Evolutionary conservation across 1,140 invertebrate genomes (phyloP).

Genomic region (Wiebesia pumilae): DNA sequence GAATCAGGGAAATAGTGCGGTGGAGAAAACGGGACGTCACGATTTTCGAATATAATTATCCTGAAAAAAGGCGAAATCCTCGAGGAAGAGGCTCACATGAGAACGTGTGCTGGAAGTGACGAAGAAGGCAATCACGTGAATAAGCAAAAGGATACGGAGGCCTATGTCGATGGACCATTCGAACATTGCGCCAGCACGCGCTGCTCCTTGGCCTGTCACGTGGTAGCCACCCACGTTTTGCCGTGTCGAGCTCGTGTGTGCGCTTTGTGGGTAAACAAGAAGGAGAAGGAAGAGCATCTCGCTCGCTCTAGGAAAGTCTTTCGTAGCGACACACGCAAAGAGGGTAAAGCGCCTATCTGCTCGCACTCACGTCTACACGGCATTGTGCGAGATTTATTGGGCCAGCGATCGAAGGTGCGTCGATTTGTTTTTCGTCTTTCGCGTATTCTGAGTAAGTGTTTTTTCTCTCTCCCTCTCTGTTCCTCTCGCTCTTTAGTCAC

Average conservation of each 20-base stretch:
- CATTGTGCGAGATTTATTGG: constrained; percentile 13
- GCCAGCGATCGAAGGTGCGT: constrained; percentile 11
- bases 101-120: not conserved
- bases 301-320: constrained; percentile 5
- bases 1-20: not conserved
- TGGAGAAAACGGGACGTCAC: constrained; percentile 23
- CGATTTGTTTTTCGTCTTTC: constrained; percentile 23
- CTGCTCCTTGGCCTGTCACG: constrained; percentile 41
- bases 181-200: constrained; percentile 42
- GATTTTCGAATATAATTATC: not conserved
- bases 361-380: not conserved
- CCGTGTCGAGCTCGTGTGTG: constrained; percentile 30
- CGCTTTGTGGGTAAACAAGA: constrained; percentile 50
- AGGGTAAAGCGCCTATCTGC: not conserved
- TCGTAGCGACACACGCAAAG: not conserved
- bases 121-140: not conserved
- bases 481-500: constrained; percentile 7
- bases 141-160: too few species aligned
- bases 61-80: not conserved
- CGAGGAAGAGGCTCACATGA: not conserved
- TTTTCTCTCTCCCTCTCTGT: not conserved
- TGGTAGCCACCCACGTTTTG: constrained; percentile 54
- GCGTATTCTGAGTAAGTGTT: constrained; percentile 15
- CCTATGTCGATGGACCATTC: constrained; percentile 26
- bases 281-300: constrained; percentile 18